Conservation (phyloP, 2,113 vertebrate species). For the Crypturellus undulatus region DNA sequence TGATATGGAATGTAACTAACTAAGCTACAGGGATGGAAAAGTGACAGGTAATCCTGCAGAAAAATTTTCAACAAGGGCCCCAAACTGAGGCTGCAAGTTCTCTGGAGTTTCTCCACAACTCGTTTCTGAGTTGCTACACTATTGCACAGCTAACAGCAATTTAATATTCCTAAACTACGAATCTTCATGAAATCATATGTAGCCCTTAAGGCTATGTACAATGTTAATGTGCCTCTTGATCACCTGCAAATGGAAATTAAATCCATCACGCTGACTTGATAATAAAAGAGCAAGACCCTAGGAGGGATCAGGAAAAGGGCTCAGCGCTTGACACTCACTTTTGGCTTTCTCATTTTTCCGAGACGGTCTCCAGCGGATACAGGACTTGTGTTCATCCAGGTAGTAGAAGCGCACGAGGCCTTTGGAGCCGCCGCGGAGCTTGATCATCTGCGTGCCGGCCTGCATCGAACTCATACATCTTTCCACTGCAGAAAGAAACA, state of each 20-base stretch:
- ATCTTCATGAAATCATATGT: not conserved
- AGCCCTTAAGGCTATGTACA: not conserved
- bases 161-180: not conserved
- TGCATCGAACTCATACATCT: constrained; percentile 97
- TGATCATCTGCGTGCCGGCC: constrained; percentile 95
- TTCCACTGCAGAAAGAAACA: constrained; percentile 86
- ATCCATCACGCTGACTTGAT: rapidly evolving
- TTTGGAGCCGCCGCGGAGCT: constrained; percentile 92
- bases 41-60: not conserved
- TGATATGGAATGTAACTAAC: not conserved
- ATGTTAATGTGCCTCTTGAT: not conserved
- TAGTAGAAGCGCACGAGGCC: constrained; percentile 93
- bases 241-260: not conserved
- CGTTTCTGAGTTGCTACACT: not conserved
- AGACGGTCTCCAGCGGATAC: constrained; percentile 96
- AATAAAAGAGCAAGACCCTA: not conserved
- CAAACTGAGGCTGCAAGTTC: not conserved
- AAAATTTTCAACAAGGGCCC: not conserved
- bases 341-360: constrained; percentile 98
- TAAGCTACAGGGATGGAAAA: not conserved
- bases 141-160: not conserved
- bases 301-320: not conserved
- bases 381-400: constrained; percentile 95
- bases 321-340: constrained; percentile 84
- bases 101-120: not conserved